Evolutionary conservation across 2,113 vertebrate genomes (phyloP).

Genomic region (Tenrec ecaudatus): DNA sequence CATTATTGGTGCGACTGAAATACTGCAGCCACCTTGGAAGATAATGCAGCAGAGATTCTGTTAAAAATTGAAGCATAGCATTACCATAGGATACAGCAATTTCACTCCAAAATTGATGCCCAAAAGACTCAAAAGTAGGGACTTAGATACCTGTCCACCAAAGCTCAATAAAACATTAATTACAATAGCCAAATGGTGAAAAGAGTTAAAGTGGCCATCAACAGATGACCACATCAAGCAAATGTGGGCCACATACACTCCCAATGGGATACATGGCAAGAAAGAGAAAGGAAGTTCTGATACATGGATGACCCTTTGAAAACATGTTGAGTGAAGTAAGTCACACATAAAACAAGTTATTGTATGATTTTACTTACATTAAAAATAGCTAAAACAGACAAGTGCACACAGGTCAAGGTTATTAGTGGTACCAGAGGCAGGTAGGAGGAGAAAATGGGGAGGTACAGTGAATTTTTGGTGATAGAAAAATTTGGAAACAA

Average conservation of each 20-base stretch:
- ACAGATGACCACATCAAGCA: neutral
- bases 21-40: neutral
- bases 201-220: neutral
- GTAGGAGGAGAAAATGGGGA: neutral
- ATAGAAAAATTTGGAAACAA: neutral
- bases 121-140: neutral
- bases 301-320: neutral
- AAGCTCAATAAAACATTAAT: neutral
- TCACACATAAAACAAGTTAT: neutral
- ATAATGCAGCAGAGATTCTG: neutral
- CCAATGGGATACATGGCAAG: neutral
- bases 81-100: neutral
- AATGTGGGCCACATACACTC: neutral
- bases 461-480: neutral
- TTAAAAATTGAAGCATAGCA: neutral
- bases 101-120: neutral
- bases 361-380: neutral
- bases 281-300: neutral
- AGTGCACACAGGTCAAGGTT: neutral
- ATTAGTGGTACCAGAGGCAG: neutral
- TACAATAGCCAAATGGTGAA: neutral
- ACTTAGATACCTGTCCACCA: neutral
- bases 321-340: neutral
- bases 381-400: neutral
- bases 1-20: neutral